Base-by-base conservation (phyloP, 2,113 vertebrate species). In the Microcebus jonahi region DNA sequence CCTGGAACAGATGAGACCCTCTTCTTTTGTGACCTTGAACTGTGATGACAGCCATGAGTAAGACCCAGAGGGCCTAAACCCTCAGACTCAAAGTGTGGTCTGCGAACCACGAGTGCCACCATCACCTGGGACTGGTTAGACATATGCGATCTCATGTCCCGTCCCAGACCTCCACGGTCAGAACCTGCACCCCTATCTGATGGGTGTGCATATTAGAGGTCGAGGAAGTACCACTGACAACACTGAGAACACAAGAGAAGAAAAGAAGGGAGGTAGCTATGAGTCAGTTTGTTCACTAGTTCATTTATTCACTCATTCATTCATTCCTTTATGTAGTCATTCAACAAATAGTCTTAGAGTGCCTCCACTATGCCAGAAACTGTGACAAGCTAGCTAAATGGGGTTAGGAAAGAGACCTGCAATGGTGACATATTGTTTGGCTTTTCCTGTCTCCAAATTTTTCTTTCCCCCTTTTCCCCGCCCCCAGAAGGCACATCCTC, bases 21-120 rank as follows among this genome's bases (percentile, higher is more conserved):
- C 75, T 73, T 80, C 86, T 88, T 81, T 85, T 87, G 34, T 79
- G 70, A 93, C 12, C 55, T 88, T 93, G 45, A 89, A 85, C 55
- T 90, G 79, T 76, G 20, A 91, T 20, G 84, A 42, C 36, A 88
- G 57, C 23, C 67, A 31, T 17, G 57, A 95, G 36, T 61, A 90
- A 91, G 53, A 93, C 31, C 27, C 53, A 36, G 73, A 50, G 65
- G 42, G 20, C 25, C 18, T 39, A 31, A 42, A 68, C 39, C 25
- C 48, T 95, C 42, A 23, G 63, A 73, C 42, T 45, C 77, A 50
- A 61, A 55, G 23, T 65, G 45, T 53, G 42, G 45, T 50, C 53
- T 36, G 2, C 7, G 7, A 55, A 25, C 20, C 55, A 86, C 21
- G 13, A 71, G 25, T 11, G 76, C 13, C 0, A 13, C 31, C 18